Base-by-base conservation (phyloP, 2,797 vertebrate species). In the Sarcoramphus papa region DNA sequence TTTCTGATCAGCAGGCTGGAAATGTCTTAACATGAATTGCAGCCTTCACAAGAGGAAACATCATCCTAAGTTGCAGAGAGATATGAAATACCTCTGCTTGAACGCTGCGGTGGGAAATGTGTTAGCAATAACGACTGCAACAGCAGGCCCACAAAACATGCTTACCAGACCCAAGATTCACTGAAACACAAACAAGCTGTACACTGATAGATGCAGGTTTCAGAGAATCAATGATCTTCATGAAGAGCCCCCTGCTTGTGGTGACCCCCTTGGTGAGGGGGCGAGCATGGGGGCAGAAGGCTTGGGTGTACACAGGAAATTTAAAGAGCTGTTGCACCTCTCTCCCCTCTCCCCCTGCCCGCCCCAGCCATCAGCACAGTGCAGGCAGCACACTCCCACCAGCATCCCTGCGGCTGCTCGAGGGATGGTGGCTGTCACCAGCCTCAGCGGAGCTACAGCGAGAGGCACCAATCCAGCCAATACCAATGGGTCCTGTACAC, bases 221-320 rank as follows among this genome's bases (percentile, higher is more conserved):
- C 53, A 72, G 50, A 63, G n/a, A 63, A 70, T 15, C 33, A 35
- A 15, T 21, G 15, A 37, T 31, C 35, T 67, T 53, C n/a, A 30
- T 6, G 7, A 81, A 60, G 41, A 53, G 0, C 0, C 6, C 14
- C 7, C 25, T 62, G 7, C 16, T n/a, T 48, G 33, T 31, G 64
- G 54, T 21, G 8, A 60, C 6, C 12, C 16, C 14, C 28, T 33
- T 16, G 17, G 27, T 30, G 37, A 84, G 23, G 14, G 12, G 8
- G 1, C 0, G 1, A 77, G n/a, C 28, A 27, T 0, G 2, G 15
- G 11, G 2, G 5, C 24, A 53, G 64, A 70, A 60, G 12, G 21
- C 12, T 21, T 12, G 40, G 27, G 24, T 54, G 75, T 54, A 68
- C 15, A 13, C 0, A 2, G 40, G 56, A 50, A 57, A 65, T 74